Conservation (phyloP, 1,140 invertebrate species). For the Armadillidium nasatum region DNA sequence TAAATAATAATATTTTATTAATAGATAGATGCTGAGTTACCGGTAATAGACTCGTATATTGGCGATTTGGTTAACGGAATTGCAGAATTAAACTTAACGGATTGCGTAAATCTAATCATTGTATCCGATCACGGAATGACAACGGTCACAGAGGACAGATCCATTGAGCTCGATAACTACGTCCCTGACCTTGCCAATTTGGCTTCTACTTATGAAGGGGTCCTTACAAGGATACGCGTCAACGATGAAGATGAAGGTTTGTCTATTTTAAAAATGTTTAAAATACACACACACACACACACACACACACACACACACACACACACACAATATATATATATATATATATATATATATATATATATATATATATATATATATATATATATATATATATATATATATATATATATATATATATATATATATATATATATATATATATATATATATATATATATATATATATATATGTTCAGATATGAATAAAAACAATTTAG, state of each 20-base stretch:
- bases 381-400: no score
- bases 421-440: no score
- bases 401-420: no score
- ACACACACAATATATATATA: no score
- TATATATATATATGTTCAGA: no score
- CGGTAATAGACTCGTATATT: conserved; percentile 57
- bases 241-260: conserved; percentile 40
- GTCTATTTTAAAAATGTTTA: background rate
- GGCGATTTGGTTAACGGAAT: conserved; percentile 58
- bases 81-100: conserved; percentile 51
- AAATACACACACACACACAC: no score
- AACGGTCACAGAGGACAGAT: conserved; percentile 52
- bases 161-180: conserved; percentile 59
- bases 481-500: no score
- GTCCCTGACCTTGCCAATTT: conserved; percentile 46
- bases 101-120: conserved; percentile 63
- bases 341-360: no score
- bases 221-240: conserved; percentile 33
- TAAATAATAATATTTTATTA: no score
- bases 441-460: no score
- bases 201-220: conserved; percentile 35
- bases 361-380: no score
- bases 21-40: conserved; percentile 53
- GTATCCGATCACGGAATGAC: conserved; percentile 72
- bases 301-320: no score